These are phyloP conservation scores for Mormyrops attenuatus DNA, from an alignment of 2,797 vertebrate species.

Conservation along the genomic window DNA sequence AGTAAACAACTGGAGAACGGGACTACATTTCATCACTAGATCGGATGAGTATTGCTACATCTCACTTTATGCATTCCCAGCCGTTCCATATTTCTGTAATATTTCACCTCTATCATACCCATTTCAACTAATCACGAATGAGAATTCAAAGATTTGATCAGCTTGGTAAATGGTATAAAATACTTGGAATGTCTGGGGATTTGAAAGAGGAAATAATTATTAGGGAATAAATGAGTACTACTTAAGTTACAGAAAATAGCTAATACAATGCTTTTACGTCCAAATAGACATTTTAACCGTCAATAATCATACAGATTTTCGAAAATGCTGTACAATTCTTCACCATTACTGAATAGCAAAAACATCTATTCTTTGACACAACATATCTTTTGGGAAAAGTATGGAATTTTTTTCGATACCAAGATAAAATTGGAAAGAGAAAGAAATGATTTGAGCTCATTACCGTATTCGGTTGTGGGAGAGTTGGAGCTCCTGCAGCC, in stretches of 20 bases:
- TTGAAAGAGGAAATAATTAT: not conserved
- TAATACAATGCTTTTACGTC: not conserved
- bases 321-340: not conserved
- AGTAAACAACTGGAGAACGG: not conserved
- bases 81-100: not conserved
- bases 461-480: constrained; percentile 73
- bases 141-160: not conserved
- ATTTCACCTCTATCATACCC: not conserved
- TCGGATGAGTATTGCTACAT: not conserved
- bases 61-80: not conserved
- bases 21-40: not conserved
- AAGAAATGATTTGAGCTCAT: not conserved
- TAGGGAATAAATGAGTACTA: not conserved
- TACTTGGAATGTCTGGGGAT: not conserved
- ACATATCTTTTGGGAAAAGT: not conserved
- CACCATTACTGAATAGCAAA: not conserved
- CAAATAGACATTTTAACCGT: not conserved
- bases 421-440: not conserved
- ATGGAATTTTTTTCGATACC: not conserved
- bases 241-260: not conserved
- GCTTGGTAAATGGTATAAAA: not conserved
- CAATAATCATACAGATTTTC: not conserved
- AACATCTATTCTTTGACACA: not conserved
- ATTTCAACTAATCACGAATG: not conserved
- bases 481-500: constrained; percentile 70